Conservation (phyloP, 2,113 vertebrate genomes). For the Connochaetes taurinus region DNA sequence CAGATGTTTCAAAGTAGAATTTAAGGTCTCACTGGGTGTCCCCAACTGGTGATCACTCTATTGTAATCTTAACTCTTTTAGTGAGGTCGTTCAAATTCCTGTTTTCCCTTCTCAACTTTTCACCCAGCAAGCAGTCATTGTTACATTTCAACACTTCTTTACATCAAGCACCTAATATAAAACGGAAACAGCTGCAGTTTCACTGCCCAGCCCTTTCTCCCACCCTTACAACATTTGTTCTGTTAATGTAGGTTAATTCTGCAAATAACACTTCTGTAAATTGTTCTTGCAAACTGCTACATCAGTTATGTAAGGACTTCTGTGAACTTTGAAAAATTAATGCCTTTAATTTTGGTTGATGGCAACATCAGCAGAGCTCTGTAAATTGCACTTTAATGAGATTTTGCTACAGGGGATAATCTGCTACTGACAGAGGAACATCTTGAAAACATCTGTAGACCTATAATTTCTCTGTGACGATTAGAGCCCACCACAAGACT, state of each 20-base stretch:
- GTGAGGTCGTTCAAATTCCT: constrained; percentile 84
- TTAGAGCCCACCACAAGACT: constrained; percentile 88
- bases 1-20: constrained; percentile 86
- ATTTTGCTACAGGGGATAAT: constrained; percentile 99
- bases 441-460: constrained; percentile 99
- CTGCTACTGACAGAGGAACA: constrained; percentile 99
- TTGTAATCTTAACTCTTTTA: constrained; percentile 83
- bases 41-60: constrained; percentile 81
- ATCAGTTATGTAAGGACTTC: constrained; percentile 99
- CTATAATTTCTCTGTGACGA: constrained; percentile 98
- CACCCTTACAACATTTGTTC: constrained; percentile 88
- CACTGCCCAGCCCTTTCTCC: constrained; percentile 86
- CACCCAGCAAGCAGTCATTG: constrained; percentile 87
- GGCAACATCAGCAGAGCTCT: constrained; percentile 99
- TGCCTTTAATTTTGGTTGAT: constrained; percentile 99
- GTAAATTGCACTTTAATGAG: constrained; percentile 99
- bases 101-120: constrained; percentile 85
- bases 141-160: constrained; percentile 87
- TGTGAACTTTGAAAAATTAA: constrained; percentile 99
- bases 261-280: constrained; percentile 97
- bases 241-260: constrained; percentile 97
- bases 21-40: constrained; percentile 86
- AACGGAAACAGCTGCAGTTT: constrained; percentile 87
- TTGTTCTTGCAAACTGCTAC: constrained; percentile 98
- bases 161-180: constrained; percentile 76